Percentiles rank a stretch among this genome's conserved stretches.
phyloP scores from a whole-genome alignment of 2,113 vertebrate species.

The Actinemys pallida region DNA sequence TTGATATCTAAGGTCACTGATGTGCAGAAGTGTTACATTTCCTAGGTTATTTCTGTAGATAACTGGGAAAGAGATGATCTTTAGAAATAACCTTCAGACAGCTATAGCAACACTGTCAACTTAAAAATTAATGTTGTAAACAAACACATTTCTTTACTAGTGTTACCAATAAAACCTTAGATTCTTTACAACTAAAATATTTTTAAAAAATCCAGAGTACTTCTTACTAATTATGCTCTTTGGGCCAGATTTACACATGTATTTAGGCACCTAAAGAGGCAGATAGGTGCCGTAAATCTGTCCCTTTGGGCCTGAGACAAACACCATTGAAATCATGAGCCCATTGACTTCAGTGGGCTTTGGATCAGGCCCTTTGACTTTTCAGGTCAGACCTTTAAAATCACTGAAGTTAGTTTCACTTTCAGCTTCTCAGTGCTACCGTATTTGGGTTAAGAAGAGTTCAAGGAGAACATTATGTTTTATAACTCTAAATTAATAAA shows the following conservation, averaged over 20 bases:
- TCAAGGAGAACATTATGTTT: neutral
- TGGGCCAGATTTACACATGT: neutral
- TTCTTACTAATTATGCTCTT: neutral
- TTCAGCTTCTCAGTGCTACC: neutral
- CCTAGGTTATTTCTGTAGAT: constrained; percentile 5
- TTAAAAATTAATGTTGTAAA: neutral
- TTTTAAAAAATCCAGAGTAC: neutral
- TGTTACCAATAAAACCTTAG: neutral
- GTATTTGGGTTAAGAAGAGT: neutral
- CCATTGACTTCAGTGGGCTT: neutral
- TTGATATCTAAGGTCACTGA: neutral
- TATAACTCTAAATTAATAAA: neutral
- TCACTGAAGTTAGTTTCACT: neutral
- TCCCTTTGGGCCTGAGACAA: neutral
- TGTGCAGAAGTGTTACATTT: neutral
- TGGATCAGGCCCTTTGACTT: neutral
- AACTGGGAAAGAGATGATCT: constrained; percentile 1
- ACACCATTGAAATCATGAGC: neutral
- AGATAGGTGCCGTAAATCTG: neutral
- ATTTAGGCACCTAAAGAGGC: neutral
- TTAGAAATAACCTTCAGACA: neutral
- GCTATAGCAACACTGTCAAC: neutral
- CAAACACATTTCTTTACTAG: neutral
- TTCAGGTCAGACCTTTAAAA: neutral
- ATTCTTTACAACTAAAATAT: neutral